Conservation (phyloP, 1,140 invertebrate genomes). For the Caenorhabditis inopinata region DNA sequence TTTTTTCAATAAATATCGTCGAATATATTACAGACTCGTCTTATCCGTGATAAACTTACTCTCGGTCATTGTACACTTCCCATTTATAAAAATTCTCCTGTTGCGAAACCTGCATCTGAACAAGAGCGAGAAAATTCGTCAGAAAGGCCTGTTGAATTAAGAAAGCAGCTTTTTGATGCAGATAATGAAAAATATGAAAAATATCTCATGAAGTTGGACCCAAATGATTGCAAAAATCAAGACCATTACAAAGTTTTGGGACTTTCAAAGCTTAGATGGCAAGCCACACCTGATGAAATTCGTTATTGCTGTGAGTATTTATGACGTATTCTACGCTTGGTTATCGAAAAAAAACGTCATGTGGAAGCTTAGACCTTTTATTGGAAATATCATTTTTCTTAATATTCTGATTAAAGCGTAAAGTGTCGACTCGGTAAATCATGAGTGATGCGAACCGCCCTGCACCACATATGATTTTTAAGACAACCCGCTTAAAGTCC, state of each 20-base stretch:
- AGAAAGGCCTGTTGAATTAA: neutral
- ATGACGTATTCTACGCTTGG: too few species aligned
- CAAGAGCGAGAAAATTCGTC: neutral
- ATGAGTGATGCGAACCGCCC: too few species aligned
- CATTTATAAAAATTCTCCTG: neutral
- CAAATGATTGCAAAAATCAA: slow-evolving; percentile 46
- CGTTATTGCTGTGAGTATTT: slow-evolving; percentile 46
- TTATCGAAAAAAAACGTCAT: too few species aligned
- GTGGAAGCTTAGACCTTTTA: too few species aligned
- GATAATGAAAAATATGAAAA: slow-evolving; percentile 50
- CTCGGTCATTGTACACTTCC: slow-evolving; percentile 21
- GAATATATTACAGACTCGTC: neutral
- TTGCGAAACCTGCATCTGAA: neutral
- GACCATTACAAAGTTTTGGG: slow-evolving; percentile 55
- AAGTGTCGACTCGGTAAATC: too few species aligned
- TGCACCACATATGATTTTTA: too few species aligned
- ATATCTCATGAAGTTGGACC: slow-evolving; percentile 45
- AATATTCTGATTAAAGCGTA: too few species aligned
- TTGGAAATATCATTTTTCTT: too few species aligned
- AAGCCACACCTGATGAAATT: slow-evolving; percentile 44
- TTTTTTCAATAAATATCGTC: neutral
- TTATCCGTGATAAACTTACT: slow-evolving; percentile 36
- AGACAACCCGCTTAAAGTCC: too few species aligned
- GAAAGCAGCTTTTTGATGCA: slow-evolving; percentile 37
- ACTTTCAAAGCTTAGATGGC: slow-evolving; percentile 46